These are phyloP conservation scores for Mythimna loreyi DNA, from an alignment of 2,888 invertebrate species.

Conservation along the genomic window DNA sequence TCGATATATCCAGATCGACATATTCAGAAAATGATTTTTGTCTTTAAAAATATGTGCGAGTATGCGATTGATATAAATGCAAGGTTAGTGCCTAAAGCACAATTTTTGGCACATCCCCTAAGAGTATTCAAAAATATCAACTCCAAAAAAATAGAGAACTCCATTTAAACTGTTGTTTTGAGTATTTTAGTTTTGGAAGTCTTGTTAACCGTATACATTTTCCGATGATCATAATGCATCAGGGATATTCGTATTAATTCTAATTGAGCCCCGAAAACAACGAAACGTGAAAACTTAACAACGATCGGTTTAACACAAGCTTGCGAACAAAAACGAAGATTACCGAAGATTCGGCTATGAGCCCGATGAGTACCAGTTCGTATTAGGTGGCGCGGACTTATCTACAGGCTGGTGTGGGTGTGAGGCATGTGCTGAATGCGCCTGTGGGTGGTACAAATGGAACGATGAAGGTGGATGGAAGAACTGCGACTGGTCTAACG, in stretches of 20 bases:
- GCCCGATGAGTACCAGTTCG: slow-evolving; percentile 95
- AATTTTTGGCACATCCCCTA: slow-evolving; percentile 60
- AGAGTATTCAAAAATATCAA: slow-evolving; percentile 65
- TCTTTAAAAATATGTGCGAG: slow-evolving; percentile 37
- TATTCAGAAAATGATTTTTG: slow-evolving; percentile 24
- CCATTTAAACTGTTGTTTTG: slow-evolving; percentile 64
- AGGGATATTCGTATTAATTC: slow-evolving; percentile 65
- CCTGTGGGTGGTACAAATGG: slow-evolving; percentile 95
- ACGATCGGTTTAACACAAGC: slow-evolving; percentile 60
- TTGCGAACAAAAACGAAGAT: slow-evolving; percentile 58
- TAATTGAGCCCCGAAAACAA: slow-evolving; percentile 72
- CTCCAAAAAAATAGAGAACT: slow-evolving; percentile 57
- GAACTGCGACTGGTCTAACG: slow-evolving; percentile 96
- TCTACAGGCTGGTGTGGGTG: slow-evolving; percentile 86
- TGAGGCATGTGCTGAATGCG: slow-evolving; percentile 84
- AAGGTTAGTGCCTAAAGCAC: slow-evolving; percentile 57
- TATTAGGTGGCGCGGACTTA: slow-evolving; percentile 93
- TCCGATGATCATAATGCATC: slow-evolving; percentile 65
- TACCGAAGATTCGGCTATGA: slow-evolving; percentile 91
- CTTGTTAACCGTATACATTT: slow-evolving; percentile 82
- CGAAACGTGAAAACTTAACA: slow-evolving; percentile 68
- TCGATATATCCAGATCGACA: slow-evolving; percentile 25
- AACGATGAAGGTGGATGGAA: slow-evolving; percentile 95
- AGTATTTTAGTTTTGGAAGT: slow-evolving; percentile 77
- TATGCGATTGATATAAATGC: slow-evolving; percentile 60